A percentile compares a stretch with the other conserved stretches of the same genome.
Conservation (phyloP, 2,888 invertebrate genomes). For the Hydroisotoma schaefferi region DNA sequence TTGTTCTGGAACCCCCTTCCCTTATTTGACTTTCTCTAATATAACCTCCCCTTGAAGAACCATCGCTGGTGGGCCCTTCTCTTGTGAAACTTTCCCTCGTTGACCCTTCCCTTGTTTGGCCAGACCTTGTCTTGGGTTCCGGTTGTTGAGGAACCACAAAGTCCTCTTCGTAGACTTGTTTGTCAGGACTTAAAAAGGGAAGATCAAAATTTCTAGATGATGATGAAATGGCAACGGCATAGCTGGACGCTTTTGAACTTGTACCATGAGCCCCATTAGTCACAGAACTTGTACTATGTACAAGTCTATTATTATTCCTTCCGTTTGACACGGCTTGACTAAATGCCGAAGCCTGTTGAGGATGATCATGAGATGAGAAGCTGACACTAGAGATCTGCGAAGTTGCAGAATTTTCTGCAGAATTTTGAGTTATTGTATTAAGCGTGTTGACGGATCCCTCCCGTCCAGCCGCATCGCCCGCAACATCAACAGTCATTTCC, state of each 20-base stretch:
- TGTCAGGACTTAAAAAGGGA: slow-evolving; percentile 39
- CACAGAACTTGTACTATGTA: slow-evolving; percentile 46
- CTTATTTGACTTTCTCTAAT: slow-evolving; percentile 18
- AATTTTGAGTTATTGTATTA: slow-evolving; percentile 46
- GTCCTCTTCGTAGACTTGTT: slow-evolving; percentile 43
- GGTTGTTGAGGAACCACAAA: slow-evolving; percentile 38
- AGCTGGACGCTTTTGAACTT: slow-evolving; percentile 44
- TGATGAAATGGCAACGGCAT: slow-evolving; percentile 46
- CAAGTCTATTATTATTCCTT: slow-evolving; percentile 43
- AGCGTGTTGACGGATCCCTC: slow-evolving; percentile 37
- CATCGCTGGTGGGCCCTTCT: slow-evolving; percentile 11
- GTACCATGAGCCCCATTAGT: slow-evolving; percentile 46
- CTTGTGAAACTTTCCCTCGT: neutral
- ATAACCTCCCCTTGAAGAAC: neutral
- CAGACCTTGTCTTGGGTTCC: slow-evolving; percentile 16
- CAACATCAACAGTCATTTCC: slow-evolving; percentile 46
- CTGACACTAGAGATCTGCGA: slow-evolving; percentile 48
- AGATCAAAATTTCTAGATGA: slow-evolving; percentile 46
- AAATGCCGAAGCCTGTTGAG: slow-evolving; percentile 46
- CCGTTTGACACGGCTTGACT: slow-evolving; percentile 47
- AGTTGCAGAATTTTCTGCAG: slow-evolving; percentile 47
- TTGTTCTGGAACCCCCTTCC: neutral
- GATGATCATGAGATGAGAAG: slow-evolving; percentile 46
- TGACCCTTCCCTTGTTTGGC: slow-evolving; percentile 2
- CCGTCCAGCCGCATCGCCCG: slow-evolving; percentile 31